Conservation (phyloP, 2,113 vertebrate species). For the Tamias sibiricus region DNA sequence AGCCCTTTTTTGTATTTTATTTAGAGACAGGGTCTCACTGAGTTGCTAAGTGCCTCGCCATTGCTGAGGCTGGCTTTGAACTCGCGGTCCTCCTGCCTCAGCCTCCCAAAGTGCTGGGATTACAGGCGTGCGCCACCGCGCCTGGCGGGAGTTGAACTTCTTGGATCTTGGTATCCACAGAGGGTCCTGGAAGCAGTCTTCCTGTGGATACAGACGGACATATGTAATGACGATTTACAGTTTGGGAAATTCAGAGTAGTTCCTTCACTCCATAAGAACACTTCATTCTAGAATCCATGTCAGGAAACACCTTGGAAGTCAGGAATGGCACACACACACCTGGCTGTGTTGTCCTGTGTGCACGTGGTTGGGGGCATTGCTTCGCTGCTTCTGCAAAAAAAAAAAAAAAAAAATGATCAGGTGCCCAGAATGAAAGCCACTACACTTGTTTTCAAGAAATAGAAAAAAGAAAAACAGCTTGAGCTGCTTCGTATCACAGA, state of each 20-base stretch:
- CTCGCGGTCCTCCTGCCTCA: too few species aligned
- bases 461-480: constrained; percentile 56
- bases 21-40: too few species aligned
- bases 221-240: neutral
- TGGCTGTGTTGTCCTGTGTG: neutral
- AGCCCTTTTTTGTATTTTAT: too few species aligned
- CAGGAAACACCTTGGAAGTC: neutral
- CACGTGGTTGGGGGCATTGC: accelerated
- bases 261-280: neutral
- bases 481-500: constrained; percentile 55
- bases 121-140: too few species aligned
- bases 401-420: too few species aligned
- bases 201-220: too few species aligned
- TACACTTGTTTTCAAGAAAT: constrained; percentile 54
- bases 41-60: too few species aligned
- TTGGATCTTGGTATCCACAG: neutral
- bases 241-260: neutral
- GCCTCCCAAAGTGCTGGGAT: too few species aligned
- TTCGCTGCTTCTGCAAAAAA: neutral
- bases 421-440: neutral
- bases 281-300: neutral
- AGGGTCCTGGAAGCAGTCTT: neutral
- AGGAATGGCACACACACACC: neutral
- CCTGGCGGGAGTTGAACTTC: neutral
- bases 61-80: too few species aligned